phyloP scores from a whole-genome alignment of 2,797 vertebrate genomes.

The Lacerta agilis region DNA sequence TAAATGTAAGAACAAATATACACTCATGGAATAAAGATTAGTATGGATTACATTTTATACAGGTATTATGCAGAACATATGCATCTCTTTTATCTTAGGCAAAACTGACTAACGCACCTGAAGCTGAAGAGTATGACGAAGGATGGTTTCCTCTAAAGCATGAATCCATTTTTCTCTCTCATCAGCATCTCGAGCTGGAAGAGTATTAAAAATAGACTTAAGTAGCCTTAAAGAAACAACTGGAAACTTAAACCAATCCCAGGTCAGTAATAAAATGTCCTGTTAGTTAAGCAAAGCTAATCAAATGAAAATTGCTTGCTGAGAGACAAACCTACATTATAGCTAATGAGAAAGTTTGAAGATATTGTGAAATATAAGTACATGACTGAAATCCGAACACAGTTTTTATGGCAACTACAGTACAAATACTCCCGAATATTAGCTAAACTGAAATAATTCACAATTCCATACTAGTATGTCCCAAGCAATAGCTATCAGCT shows the following conservation, averaged over 20 bases:
- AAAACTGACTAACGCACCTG: slow-evolving; percentile 80
- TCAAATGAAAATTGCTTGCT: not conserved
- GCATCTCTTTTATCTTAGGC: not conserved
- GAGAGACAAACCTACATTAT: not conserved
- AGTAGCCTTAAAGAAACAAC: slow-evolving; percentile 6
- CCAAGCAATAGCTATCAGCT: not conserved
- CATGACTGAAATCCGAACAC: not conserved
- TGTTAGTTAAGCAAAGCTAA: not conserved
- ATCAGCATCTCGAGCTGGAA: slow-evolving; percentile 95
- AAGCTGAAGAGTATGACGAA: slow-evolving; percentile 95
- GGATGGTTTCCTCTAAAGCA: slow-evolving; percentile 98
- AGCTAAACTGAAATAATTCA: not conserved
- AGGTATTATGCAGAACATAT: not conserved
- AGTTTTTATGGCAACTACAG: not conserved
- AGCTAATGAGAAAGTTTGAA: not conserved
- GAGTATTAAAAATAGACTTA: slow-evolving; percentile 23
- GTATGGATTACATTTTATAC: not conserved
- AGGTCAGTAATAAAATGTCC: not conserved
- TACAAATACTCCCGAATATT: not conserved
- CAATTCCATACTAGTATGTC: not conserved
- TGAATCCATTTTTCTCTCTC: slow-evolving; percentile 99
- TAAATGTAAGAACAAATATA: not conserved
- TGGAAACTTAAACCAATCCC: not conserved
- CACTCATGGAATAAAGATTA: not conserved
- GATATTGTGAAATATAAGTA: not conserved